These are phyloP conservation scores for Drosophila subpulchrella DNA, from an alignment of 1,140 invertebrate species.

Conservation along the genomic window DNA sequence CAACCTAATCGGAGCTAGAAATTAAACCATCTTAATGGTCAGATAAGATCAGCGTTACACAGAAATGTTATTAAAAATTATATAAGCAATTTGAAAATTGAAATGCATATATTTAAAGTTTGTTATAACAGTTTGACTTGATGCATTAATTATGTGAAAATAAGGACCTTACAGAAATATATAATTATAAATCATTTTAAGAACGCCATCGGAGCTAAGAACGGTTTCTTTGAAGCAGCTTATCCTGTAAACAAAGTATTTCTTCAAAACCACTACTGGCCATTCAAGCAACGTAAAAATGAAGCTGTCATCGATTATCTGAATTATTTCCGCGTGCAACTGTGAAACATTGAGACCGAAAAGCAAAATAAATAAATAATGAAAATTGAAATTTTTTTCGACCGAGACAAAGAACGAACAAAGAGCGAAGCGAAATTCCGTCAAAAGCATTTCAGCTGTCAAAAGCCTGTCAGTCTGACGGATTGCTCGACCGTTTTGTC, in stretches of 20 bases:
- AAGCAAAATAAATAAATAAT: slow-evolving; percentile 42
- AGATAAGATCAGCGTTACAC: slow-evolving; percentile 26
- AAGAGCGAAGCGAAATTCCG: slow-evolving; percentile 50
- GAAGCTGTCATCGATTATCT: slow-evolving; percentile 46
- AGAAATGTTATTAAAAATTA: background rate
- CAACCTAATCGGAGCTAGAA: slow-evolving; percentile 32
- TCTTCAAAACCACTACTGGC: slow-evolving; percentile 3
- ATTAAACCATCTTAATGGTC: slow-evolving; percentile 41
- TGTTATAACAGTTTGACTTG: background rate
- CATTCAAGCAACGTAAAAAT: slow-evolving; percentile 27
- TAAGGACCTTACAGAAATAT: background rate
- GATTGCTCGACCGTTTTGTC: slow-evolving; percentile 56
- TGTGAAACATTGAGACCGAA: slow-evolving; percentile 36
- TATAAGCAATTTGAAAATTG: background rate
- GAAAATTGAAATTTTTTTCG: slow-evolving; percentile 46
- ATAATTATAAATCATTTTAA: background rate
- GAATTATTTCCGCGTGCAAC: slow-evolving; percentile 62
- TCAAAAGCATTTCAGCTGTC: slow-evolving; percentile 57
- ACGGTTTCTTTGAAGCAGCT: background rate
- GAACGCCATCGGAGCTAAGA: background rate
- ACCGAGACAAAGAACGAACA: slow-evolving; percentile 56
- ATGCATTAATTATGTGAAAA: too few species aligned
- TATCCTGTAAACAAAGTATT: background rate
- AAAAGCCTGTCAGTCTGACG: slow-evolving; percentile 62
- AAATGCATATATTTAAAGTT: background rate